Evolutionary conservation across 2,113 vertebrate species (phyloP).

Genomic region (Corythornis vintsioides): DNA sequence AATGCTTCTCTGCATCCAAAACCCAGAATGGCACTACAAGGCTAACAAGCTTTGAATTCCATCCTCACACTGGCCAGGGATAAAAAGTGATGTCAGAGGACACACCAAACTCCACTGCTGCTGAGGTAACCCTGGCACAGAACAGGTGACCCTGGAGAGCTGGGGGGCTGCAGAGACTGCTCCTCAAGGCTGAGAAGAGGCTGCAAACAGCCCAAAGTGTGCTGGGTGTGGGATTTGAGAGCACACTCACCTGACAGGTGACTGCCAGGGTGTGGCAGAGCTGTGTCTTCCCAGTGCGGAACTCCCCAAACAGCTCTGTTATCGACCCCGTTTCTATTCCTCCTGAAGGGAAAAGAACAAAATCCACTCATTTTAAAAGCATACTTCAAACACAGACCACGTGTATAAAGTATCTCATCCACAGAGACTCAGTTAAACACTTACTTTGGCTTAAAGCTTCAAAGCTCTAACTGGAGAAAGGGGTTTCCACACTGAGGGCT

Average conservation of each 20-base stretch:
- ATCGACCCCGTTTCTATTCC: slow-evolving; percentile 98
- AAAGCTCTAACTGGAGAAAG: not conserved
- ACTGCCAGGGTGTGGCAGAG: slow-evolving; percentile 96
- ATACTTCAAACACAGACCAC: not conserved
- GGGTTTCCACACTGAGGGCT: not conserved
- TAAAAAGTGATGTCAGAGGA: not conserved
- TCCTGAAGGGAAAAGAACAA: slow-evolving; percentile 69
- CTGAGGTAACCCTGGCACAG: not conserved
- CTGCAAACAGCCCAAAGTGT: too few relatives aligned
- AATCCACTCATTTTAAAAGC: not conserved
- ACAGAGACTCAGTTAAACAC: not conserved
- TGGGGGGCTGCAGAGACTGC: not conserved
- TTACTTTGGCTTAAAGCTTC: not conserved
- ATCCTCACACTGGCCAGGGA: not conserved
- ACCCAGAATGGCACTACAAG: not conserved
- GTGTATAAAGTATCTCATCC: too few relatives aligned
- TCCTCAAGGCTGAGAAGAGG: too few relatives aligned
- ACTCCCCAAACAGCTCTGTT: slow-evolving; percentile 98
- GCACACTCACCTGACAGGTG: slow-evolving; percentile 83
- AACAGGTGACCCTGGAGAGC: not conserved
- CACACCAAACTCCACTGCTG: not conserved
- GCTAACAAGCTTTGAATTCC: accelerated
- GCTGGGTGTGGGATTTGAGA: too few relatives aligned
- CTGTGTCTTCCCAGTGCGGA: slow-evolving; percentile 96
- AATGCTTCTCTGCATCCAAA: not conserved